Conservation (phyloP, 2,797 vertebrate genomes). For the Tangara arthus region DNA sequence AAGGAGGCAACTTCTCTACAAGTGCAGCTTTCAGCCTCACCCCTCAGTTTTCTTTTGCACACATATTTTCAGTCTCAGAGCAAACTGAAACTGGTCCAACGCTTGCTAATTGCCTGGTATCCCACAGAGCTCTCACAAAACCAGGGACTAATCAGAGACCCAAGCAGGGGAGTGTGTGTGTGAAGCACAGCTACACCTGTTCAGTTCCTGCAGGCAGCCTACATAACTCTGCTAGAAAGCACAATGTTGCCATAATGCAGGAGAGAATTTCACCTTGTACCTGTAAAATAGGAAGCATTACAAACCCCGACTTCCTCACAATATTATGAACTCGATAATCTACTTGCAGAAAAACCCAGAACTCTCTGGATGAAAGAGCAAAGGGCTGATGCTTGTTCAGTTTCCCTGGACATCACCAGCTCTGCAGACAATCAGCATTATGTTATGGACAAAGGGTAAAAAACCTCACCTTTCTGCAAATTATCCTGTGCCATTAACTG, state of each 20-base stretch:
- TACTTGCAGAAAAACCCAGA: neutral
- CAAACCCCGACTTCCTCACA: neutral
- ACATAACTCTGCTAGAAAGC: neutral
- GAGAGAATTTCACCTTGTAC: neutral
- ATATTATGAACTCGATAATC: neutral
- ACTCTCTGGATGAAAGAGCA: neutral
- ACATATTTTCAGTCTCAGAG: neutral
- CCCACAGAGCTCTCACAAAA: neutral
- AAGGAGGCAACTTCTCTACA: neutral
- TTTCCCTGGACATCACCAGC: neutral
- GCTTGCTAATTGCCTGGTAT: neutral
- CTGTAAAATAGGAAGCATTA: neutral
- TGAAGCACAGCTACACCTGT: neutral
- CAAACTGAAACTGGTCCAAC: neutral
- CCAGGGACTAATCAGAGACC: neutral
- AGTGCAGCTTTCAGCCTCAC: neutral
- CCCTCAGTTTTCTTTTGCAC: neutral
- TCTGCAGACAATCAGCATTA: neutral
- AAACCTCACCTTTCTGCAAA: neutral
- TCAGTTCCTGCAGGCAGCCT: neutral
- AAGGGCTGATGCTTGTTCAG: neutral
- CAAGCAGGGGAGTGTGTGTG: neutral
- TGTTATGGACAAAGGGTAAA: neutral
- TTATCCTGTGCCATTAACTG: neutral
- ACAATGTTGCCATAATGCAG: neutral